Base-by-base conservation (phyloP, 2,797 vertebrate genomes). In the Artibeus jamaicensis region DNA sequence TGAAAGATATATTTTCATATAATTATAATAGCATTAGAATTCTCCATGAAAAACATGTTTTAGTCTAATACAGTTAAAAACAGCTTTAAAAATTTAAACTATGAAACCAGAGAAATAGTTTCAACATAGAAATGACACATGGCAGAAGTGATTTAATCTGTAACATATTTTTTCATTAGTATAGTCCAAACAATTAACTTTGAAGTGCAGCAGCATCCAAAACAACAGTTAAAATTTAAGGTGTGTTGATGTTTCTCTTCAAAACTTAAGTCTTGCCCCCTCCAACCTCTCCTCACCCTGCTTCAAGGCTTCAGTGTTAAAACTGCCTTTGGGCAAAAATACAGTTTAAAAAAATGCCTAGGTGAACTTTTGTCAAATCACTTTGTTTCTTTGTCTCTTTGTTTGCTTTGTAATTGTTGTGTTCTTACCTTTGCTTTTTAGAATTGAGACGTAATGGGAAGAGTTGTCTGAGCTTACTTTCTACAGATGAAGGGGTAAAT, bases 131-230 rank as follows among this genome's bases (percentile, higher is more conserved):
- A 84, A 67, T 86, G 96, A 95, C 44, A 96, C 55, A 88, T 90
- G 93, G 62, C 29, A 76, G 70, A 90, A 95, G 21, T 90, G 70
- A 68, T 78, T 95, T 94, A 98, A 97, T 94, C 95, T 55, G 84
- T 95, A 95, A 90, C 82, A 88, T 86, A 67, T 2, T 70, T 90
- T 93, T 55, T 14, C 97, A 96, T 94, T 95, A 96, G 94, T 70
- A 37, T 14, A 88, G 15, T 50, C 26, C 29, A 86, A 95, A 70
- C 84, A 97, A 89, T 95, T 55, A 50, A 12, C 65, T 95, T 68
- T 83, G 16, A 90, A 93, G 34, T 88, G 96, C 86, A 96, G n/a
- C 68, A 93, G 7, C 53, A 0, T 53, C 29, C 21, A 12, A 34
- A 90, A 67, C 39, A 76, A 79, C 22, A 71, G 18, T 3, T 93